Evolutionary conservation across 2,113 vertebrate species (phyloP), one percentile per base, ranked within the genome.

Genomic region (Ivindomyrus marchei): DNA sequence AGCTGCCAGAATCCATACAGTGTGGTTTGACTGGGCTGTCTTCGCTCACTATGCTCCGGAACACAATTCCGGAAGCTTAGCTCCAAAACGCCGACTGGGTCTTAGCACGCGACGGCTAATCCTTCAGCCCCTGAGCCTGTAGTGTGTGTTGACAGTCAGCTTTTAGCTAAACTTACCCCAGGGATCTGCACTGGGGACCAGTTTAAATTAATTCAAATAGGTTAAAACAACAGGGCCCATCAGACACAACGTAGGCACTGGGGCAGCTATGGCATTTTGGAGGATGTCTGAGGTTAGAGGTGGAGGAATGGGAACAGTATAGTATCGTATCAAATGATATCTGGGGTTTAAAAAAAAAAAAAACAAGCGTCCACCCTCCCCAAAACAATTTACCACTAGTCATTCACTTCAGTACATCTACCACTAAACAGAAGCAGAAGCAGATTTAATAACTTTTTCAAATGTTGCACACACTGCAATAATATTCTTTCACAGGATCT

Each of bases 401-500:
- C 83, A 85, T 47, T 85, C 39, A 85, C 45, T 85, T 85, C 45
- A 85, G 45, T 85, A 84, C 80, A 85, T 47, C 45, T 85, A 85
- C 24, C 21, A 46, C 39, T 47, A 45, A 47, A 47, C 42, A 47
- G 6, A 85, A 80, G 70, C 70, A 5, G 36, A 77, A 39, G 45
- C 83, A 85, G 45, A n/a, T 4, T 47, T 85, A 46, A n/a, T 47
- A 85, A 85, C 83, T 85, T 85, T 85, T 80, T 11, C 83, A 85
- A 85, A 46, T 46, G 24, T n/a, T n/a, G 47, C 39, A 85, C 45
- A 47, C 83, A 27, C 83, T 85, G 45, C 83, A 85, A n/a, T 39
- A 85, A 85, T 85, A 47, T 46, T 45, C 31, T 39, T 83, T 83
- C 83, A 85, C 83, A 85, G 45, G 24, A 85, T 47, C 7, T 85